Base-by-base conservation (phyloP, 2,113 vertebrate species). In the Callithrix jacchus region DNA sequence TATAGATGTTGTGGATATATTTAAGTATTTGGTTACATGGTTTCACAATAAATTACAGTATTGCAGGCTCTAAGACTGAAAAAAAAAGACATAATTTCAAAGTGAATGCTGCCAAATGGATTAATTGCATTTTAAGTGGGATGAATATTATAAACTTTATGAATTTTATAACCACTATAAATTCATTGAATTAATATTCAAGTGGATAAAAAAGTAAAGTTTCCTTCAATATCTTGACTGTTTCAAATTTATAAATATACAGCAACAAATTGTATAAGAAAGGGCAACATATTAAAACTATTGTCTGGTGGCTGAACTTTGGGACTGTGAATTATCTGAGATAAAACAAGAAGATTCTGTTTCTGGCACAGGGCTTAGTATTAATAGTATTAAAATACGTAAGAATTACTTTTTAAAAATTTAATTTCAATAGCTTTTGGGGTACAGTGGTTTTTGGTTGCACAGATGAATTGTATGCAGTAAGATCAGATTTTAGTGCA, bases 1-100 rank as follows among this genome's bases (percentile, higher is more conserved):
- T 8, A 27, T 87, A 95, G 97, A n/a, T 91, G 76, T 97, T 96
- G 90, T 96, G 89, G 94, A 93, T 97, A 93, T 95, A 96, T 94
- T 96, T 96, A 88, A 93, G 47, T 95, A 95, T 91, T 86, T 88
- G 40, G 3, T 97, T 97, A 95, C 93, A 85, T 98, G 88, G 21
- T 95, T 98, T 97, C 92, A 94, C 82, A 96, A 91, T 98, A 82
- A 82, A 27, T 96, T 82, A 73, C 45, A 97, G 90, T 81, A 93
- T 71, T 95, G 42, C 68, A 95, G 96, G 89, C 87, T 94, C 93
- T 93, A 95, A 94, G 96, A 94, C 91, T 95, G 81, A 89, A 37
- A 42, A 42, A 42, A 42, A 42, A 42, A 42, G 42, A 42, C 42
- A 42, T 8, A 92, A 79, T 52, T 83, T 32, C 56, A 80, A 5